Base-by-base conservation (phyloP, 1,140 invertebrate species). In the Panulirus ornatus region DNA sequence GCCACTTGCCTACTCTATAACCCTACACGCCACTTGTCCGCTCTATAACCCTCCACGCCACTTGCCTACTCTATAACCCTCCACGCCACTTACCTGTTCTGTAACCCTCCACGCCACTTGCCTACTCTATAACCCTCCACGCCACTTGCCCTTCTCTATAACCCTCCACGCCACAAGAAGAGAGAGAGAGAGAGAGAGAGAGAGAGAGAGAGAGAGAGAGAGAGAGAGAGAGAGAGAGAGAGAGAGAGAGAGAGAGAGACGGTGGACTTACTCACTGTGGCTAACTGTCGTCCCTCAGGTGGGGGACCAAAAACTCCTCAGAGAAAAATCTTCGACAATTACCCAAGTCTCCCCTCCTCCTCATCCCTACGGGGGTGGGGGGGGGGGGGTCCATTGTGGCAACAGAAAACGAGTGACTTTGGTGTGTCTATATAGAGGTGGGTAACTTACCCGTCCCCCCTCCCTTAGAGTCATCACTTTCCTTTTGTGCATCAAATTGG, bases 191-290 rank as follows among this genome's bases (percentile, higher is more conserved):
- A 58, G 51, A 58, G 51, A 58, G 51, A 58, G 51, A 58, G 51
- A 58, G 51, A 58, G 51, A 58, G 51, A 58, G 51, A 58, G 51
- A 58, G 51, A 58, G 51, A 58, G 51, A 58, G 51, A 58, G 51
- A 58, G 51, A 58, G 51, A 58, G 51, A 58, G 51, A 58, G 51
- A 58, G 51, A 58, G 51, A 22, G 22, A 58, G 22, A 22, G 11
- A 11, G 11, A 58, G 51, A 58, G 22, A 58, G 11, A 58, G 11
- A 58, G 51, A 58, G n/a, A n/a, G n/a, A n/a, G n/a, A n/a, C n/a
- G n/a, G n/a, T n/a, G n/a, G n/a, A n/a, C n/a, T n/a, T n/a, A n/a
- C n/a, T n/a, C n/a, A n/a, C n/a, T n/a, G n/a, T n/a, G n/a, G n/a
- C n/a, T n/a, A n/a, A n/a, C n/a, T n/a, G n/a, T n/a, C n/a, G n/a